phyloP scores from a whole-genome alignment of 2,797 vertebrate species.

The Galaxias olidus region DNA sequence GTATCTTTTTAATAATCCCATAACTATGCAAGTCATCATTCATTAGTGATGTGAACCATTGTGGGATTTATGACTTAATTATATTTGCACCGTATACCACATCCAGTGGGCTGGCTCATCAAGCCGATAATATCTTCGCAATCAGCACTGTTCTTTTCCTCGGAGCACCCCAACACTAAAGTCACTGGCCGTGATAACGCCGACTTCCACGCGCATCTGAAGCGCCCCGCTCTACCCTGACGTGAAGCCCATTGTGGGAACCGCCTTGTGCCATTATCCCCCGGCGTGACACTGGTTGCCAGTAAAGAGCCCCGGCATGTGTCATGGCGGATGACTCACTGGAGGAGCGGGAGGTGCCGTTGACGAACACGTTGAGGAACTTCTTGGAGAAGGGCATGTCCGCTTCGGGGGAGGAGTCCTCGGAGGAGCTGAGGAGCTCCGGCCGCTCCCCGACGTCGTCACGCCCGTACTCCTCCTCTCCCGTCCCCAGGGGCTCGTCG shows the following conservation, averaged over 20 bases:
- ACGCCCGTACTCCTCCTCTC: constrained; percentile 66
- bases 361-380: constrained; percentile 98
- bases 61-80: too few species aligned
- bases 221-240: too few species aligned
- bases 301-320: background rate
- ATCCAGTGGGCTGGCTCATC: too few species aligned
- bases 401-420: constrained; percentile 92
- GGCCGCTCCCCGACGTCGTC: constrained; percentile 64
- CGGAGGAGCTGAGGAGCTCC: constrained; percentile 79
- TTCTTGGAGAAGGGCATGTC: constrained; percentile 98
- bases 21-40: constrained; percentile 54
- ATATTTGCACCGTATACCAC: too few species aligned
- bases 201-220: too few species aligned
- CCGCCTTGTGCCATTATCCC: too few species aligned
- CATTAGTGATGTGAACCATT: constrained; percentile 34
- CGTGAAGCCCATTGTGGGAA: too few species aligned
- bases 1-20: constrained; percentile 31
- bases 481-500: constrained; percentile 70
- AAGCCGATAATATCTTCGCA: too few species aligned
- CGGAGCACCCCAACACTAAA: too few species aligned
- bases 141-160: too few species aligned
- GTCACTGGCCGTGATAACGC: too few species aligned
- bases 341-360: constrained; percentile 95
- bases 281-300: too few species aligned
- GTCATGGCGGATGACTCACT: constrained; percentile 77